Base-by-base conservation (phyloP, 2,797 vertebrate species). In the Scarus forsteni region DNA sequence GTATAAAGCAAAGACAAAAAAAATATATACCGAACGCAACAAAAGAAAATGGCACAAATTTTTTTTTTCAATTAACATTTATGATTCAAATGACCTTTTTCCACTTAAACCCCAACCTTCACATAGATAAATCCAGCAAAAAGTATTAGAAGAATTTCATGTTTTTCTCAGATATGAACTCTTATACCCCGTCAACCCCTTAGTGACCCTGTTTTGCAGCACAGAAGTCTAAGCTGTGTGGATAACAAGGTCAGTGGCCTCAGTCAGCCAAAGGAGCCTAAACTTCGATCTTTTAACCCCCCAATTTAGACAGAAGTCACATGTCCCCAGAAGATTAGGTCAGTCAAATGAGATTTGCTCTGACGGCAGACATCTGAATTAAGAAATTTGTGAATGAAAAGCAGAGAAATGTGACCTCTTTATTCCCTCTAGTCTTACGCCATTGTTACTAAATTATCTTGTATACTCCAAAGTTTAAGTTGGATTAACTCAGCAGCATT, bases 241-340 rank as follows among this genome's bases (percentile, higher is more conserved):
- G 53, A 59, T 27, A 46, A 8, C 6, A 11, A 62, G 68, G 60
- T 85, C 76, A 63, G 16, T 51, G 16, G 52, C 40, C 36, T 80
- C 53, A 64, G 42, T 74, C 60, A 56, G 69, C 11, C 39, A 68
- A 68, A 71, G 40, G 19, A 12, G 51, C 45, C 73, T 77, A 35
- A 80, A 60, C 46, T 40, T 42, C 15, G 60, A 87, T 69, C 84
- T 86, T 73, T 77, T 13, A 81, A 73, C 77, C 53, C 13, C 50
- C n/a, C 0, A 0, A 51, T 12, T 49, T 5, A n/a, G 56, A 68
- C 54, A 49, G 12, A 77, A 71, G 57, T 90, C 86, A 82, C 79
- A 79, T 85, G 85, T 65, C 49, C 45, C 56, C 3, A 54, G 77
- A 66, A 75, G 63, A 63, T 64, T 6, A n/a, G 7, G 57, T 54